Conservation (phyloP, 2,888 invertebrate species). For the Tolmerus cingulatus region DNA sequence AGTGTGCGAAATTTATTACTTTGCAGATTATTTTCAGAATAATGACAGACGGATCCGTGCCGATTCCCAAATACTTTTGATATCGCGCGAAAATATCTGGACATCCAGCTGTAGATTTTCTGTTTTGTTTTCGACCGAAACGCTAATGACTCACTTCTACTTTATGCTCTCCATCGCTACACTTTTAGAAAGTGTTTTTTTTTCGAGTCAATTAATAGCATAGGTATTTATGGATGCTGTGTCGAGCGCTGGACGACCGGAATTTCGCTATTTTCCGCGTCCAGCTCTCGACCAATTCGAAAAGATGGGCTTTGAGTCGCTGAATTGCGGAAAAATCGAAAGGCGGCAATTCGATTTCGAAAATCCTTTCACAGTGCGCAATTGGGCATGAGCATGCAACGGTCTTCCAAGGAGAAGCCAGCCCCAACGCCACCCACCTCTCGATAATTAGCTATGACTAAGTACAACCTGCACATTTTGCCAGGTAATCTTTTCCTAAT, state of each 20-base stretch:
- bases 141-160: neutral
- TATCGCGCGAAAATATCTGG: neutral
- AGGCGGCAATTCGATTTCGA: neutral
- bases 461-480: neutral
- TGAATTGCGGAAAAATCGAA: neutral
- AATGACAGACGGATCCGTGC: neutral
- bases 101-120: neutral
- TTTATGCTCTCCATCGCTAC: neutral
- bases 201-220: neutral
- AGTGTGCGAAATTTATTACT: neutral
- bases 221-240: neutral
- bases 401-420: neutral
- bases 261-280: neutral
- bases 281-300: neutral
- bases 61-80: neutral
- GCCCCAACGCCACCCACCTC: neutral
- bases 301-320: neutral
- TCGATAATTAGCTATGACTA: neutral
- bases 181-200: neutral
- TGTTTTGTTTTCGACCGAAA: neutral
- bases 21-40: slow-evolving; percentile 3
- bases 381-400: neutral
- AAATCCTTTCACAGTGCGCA: neutral
- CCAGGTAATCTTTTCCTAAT: slow-evolving; percentile 10
- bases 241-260: neutral